These are phyloP conservation scores for Drosophila lowei DNA, from an alignment of 1,140 invertebrate genomes.

Conservation along the genomic window DNA sequence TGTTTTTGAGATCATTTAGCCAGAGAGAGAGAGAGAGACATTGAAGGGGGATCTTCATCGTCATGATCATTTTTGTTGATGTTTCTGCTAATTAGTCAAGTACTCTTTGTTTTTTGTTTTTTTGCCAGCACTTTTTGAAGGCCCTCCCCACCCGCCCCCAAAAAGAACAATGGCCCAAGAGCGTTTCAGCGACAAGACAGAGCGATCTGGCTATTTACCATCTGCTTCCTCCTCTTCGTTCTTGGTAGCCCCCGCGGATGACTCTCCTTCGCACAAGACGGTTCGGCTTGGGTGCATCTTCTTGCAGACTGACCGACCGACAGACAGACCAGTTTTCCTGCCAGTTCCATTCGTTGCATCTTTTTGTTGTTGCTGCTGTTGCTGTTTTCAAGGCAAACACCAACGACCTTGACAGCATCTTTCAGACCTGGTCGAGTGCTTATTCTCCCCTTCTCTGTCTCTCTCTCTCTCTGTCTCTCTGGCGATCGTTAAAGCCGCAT, in stretches of 20 bases:
- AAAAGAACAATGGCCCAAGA: constrained; percentile 26
- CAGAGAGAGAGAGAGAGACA: neutral
- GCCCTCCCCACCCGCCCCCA: no score
- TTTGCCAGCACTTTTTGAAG: constrained; percentile 14
- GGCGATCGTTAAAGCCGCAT: constrained; percentile 48
- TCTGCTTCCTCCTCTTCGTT: constrained; percentile 6
- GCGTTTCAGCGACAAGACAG: no score
- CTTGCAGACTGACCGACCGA: constrained; percentile 35
- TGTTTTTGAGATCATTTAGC: constrained; percentile 43
- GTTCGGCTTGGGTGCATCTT: constrained; percentile 37
- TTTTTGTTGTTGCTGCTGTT: constrained; percentile 28
- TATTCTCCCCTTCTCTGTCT: neutral
- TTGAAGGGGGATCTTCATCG: constrained; percentile 34
- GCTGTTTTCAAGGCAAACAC: constrained; percentile 37
- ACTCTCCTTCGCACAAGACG: no score
- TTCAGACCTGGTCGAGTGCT: neutral
- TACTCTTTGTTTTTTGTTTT: constrained; percentile 9
- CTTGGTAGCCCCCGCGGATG: neutral
- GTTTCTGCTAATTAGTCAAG: constrained; percentile 52
- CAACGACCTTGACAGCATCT: constrained; percentile 48
- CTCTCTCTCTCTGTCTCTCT: constrained; percentile 2
- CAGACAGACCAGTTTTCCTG: constrained; percentile 32
- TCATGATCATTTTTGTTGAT: constrained; percentile 31
- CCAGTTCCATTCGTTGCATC: constrained; percentile 39
- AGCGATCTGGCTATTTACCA: constrained; percentile 8